These are phyloP conservation scores for Pseudopipra pipra DNA, from an alignment of 2,113 vertebrate species.

Conservation along the genomic window DNA sequence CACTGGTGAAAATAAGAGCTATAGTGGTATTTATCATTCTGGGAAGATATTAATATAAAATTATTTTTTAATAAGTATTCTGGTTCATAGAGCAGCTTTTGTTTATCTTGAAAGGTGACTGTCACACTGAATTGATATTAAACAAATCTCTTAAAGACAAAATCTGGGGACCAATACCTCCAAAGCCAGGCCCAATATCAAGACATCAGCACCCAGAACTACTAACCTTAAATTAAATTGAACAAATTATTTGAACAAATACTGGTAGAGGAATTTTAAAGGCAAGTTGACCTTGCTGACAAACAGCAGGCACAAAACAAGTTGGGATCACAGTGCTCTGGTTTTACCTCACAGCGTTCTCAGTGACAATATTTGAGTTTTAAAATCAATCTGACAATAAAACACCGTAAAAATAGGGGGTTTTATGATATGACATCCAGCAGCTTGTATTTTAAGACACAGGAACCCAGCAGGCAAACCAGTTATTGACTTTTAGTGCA, in stretches of 20 bases:
- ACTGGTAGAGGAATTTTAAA: neutral
- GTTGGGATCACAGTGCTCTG: neutral
- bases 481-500: neutral
- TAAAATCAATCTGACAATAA: neutral
- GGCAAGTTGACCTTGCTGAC: neutral
- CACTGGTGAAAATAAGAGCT: neutral
- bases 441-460: neutral
- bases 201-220: neutral
- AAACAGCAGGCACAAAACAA: neutral
- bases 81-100: neutral
- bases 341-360: neutral
- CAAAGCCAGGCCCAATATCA: neutral
- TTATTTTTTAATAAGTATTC: neutral
- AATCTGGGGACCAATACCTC: neutral
- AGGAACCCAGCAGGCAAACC: neutral
- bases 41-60: neutral
- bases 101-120: neutral
- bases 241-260: neutral
- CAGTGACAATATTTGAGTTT: accelerated
- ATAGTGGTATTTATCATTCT: neutral
- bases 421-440: neutral
- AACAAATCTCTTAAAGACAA: neutral
- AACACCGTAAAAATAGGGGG: neutral
- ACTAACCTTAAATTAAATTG: neutral
- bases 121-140: neutral